Percentiles rank a stretch among this genome's conserved stretches.
phyloP scores from a whole-genome alignment of 2,888 invertebrate genomes.

The Nemotelus nigrinus region DNA sequence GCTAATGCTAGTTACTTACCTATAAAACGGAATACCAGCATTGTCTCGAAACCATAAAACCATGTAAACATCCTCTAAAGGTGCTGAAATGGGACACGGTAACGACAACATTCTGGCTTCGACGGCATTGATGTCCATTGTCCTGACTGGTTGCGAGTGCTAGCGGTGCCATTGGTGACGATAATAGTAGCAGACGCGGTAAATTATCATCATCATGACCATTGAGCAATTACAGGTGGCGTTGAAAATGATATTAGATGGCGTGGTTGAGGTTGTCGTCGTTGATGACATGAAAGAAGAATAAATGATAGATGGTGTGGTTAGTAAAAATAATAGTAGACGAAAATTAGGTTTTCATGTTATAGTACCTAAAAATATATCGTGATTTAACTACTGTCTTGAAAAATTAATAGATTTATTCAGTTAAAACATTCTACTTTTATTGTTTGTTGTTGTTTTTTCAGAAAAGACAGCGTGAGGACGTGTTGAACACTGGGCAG shows the following conservation, averaged over 20 bases:
- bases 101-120: constrained; percentile 88
- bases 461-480: too few relatives aligned
- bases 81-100: constrained; percentile 86
- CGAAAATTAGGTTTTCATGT: too few relatives aligned
- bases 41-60: constrained; percentile 92
- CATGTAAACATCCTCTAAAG: constrained; percentile 89
- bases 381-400: too few relatives aligned
- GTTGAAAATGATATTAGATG: neutral
- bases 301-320: neutral
- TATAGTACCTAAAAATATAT: too few relatives aligned
- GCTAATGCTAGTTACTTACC: constrained; percentile 68
- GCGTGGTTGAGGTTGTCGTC: neutral
- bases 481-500: too few relatives aligned
- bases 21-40: constrained; percentile 87
- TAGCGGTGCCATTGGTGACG: constrained; percentile 54
- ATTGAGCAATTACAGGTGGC: too few relatives aligned
- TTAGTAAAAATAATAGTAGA: too few relatives aligned
- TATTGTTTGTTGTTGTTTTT: too few relatives aligned
- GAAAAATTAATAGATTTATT: too few relatives aligned
- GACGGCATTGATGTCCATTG: constrained; percentile 85
- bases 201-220: too few relatives aligned
- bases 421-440: too few relatives aligned
- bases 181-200: too few relatives aligned
- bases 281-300: constrained; percentile 20
- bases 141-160: constrained; percentile 68